Conservation (phyloP, 92 coral and sea anemone genomes). For the Pocillopora meandrina region DNA sequence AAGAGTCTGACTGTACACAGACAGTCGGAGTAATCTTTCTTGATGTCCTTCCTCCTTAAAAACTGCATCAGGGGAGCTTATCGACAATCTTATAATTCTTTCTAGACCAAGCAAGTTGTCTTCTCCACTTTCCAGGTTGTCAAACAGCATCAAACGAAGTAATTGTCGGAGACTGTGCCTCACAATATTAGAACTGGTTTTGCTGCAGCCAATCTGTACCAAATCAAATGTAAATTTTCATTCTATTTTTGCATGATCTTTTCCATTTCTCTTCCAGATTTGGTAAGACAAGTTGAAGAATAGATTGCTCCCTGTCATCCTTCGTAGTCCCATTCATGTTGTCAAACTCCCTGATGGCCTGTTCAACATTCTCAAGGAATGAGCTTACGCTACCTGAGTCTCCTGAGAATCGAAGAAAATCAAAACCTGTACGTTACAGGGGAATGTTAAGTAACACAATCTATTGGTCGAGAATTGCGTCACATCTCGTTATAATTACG, state of each 20-base stretch:
- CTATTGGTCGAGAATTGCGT: too few species aligned
- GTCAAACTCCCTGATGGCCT: neutral
- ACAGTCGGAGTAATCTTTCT: neutral
- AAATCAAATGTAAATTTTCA: neutral
- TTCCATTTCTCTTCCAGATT: neutral
- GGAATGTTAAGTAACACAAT: too few species aligned
- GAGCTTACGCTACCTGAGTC: neutral
- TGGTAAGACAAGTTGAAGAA: neutral
- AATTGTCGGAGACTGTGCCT: neutral
- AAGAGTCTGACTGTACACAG: neutral
- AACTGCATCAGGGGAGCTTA: neutral
- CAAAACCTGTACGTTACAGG: too few species aligned
- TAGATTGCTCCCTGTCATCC: conserved; percentile 1
- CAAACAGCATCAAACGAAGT: neutral
- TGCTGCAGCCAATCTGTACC: neutral
- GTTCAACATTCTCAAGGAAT: conserved; percentile 1
- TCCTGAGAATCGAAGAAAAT: too few species aligned
- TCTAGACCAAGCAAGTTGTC: conserved; percentile 6
- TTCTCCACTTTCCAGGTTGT: neutral
- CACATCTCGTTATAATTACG: too few species aligned
- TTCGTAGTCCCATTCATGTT: neutral
- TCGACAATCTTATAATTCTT: conserved; percentile 3
- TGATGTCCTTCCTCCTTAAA: conserved; percentile 6
- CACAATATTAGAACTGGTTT: neutral
- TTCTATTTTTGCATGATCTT: neutral